A percentile compares a stretch with the other conserved stretches of the same genome.
Evolutionary conservation across 2,113 vertebrate species (phyloP).

Genomic region (Neogale vison): DNA sequence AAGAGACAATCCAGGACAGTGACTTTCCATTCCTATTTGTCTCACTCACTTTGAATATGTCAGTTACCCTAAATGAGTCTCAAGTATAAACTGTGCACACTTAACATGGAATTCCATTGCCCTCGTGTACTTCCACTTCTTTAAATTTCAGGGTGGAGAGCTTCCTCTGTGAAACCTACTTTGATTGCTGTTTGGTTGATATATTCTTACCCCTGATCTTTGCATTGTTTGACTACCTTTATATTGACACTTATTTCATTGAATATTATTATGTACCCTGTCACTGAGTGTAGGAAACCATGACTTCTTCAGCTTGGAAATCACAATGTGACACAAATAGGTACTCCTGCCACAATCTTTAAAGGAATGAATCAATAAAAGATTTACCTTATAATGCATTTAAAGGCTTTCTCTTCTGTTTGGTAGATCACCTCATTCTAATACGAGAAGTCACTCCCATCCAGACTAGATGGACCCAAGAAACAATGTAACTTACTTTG

Average conservation of each 20-base stretch:
- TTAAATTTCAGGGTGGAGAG: too few species aligned
- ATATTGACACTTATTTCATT: background rate
- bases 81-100: too few species aligned
- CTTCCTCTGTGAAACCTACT: background rate
- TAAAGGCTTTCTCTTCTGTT: background rate
- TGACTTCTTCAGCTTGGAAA: background rate
- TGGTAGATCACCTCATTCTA: background rate
- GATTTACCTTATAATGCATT: background rate
- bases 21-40: too few species aligned
- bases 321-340: background rate
- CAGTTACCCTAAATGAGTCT: too few species aligned
- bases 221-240: background rate
- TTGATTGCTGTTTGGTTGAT: background rate
- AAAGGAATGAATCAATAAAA: background rate
- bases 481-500: slow-evolving; percentile 64
- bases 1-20: too few species aligned
- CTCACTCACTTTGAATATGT: too few species aligned
- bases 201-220: background rate
- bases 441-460: background rate
- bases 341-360: too few species aligned
- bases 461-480: background rate
- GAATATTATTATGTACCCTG: background rate
- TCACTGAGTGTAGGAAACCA: background rate
- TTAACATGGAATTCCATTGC: too few species aligned
- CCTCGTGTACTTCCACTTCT: too few species aligned